Evolutionary conservation across 2,888 invertebrate genomes (phyloP).

Genomic region (Brachypalpus laphriformis): DNA sequence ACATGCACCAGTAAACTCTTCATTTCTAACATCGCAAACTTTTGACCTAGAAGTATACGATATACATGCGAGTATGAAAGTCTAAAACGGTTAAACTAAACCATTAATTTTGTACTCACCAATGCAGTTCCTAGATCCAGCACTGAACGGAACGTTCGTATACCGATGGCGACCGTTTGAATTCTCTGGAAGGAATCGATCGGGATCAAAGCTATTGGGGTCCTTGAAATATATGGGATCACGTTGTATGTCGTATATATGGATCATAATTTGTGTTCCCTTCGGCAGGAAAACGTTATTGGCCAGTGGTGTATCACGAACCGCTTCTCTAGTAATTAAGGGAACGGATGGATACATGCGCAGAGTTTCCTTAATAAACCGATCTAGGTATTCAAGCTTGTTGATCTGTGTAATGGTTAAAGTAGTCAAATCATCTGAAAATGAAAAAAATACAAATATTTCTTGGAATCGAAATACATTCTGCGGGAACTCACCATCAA

Average conservation of each 20-base stretch:
- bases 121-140: constrained; percentile 81
- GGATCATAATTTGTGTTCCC: constrained; percentile 75
- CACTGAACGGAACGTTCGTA: constrained; percentile 80
- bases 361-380: constrained; percentile 86
- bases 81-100: not conserved
- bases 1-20: constrained; percentile 77
- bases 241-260: constrained; percentile 78
- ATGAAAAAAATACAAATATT: not conserved
- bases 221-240: constrained; percentile 77
- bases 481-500: constrained; percentile 75
- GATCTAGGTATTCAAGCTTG: constrained; percentile 83
- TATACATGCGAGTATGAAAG: not conserved
- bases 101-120: constrained; percentile 35
- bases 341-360: constrained; percentile 87
- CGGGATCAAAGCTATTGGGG: constrained; percentile 78
- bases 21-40: constrained; percentile 78
- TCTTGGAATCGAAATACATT: not conserved
- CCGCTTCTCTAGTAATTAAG: constrained; percentile 84
- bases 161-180: constrained; percentile 77
- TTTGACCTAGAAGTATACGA: constrained; percentile 75
- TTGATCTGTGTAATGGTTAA: constrained; percentile 74
- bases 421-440: constrained; percentile 71
- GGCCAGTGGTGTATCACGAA: constrained; percentile 78
- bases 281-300: constrained; percentile 78
- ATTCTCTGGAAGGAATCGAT: constrained; percentile 83